These are phyloP conservation scores for Polyodon spathula DNA, from an alignment of 2,113 vertebrate genomes.

Conservation along the genomic window DNA sequence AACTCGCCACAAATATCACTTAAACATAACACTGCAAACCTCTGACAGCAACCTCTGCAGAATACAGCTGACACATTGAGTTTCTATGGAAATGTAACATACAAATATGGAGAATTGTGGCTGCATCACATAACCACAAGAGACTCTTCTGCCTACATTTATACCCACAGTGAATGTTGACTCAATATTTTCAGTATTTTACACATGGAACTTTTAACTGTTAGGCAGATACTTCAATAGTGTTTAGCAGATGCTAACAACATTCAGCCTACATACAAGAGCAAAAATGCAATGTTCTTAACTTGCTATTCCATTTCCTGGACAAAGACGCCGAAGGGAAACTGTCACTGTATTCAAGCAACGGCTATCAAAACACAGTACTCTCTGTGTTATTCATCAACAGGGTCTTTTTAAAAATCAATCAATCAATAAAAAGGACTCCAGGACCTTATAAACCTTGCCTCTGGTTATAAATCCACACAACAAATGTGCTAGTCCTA, in stretches of 20 bases:
- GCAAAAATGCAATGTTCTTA: neutral
- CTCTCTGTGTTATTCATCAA: too few species aligned
- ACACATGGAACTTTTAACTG: neutral
- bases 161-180: neutral
- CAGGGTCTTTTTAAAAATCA: too few species aligned
- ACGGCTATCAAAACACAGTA: too few species aligned
- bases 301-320: neutral
- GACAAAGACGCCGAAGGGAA: too few species aligned
- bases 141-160: neutral
- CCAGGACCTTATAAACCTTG: too few species aligned
- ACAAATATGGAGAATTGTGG: neutral
- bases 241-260: neutral
- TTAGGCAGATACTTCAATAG: too few species aligned
- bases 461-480: too few species aligned
- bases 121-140: neutral
- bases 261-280: neutral
- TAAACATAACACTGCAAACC: neutral
- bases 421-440: too few species aligned
- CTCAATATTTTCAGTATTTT: neutral
- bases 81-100: neutral
- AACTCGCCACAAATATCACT: too few species aligned
- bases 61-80: neutral
- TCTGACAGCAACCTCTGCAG: neutral
- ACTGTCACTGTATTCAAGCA: too few species aligned
- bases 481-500: too few species aligned